These are phyloP conservation scores for Crossoptilon crossoptilon DNA, from an alignment of 2,797 vertebrate species.

Conservation along the genomic window DNA sequence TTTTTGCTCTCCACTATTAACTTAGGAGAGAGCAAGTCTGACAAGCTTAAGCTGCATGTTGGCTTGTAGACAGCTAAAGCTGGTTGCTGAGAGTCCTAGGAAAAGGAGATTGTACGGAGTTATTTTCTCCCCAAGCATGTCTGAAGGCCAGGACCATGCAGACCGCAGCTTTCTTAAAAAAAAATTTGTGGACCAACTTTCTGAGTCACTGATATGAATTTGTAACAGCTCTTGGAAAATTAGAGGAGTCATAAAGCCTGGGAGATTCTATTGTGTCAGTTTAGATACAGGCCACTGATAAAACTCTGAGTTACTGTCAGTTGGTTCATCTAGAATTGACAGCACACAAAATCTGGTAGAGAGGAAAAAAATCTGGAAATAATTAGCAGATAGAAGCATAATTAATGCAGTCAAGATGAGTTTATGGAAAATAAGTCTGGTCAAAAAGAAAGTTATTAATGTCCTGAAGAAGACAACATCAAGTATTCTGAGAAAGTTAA, in stretches of 20 bases:
- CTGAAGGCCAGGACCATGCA: not conserved
- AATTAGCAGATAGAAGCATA: constrained; percentile 65
- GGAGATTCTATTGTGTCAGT: not conserved
- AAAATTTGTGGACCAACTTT: not conserved
- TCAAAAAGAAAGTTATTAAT: not conserved
- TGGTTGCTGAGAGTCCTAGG: rapidly evolving
- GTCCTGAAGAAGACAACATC: not conserved
- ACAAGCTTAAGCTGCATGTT: not conserved
- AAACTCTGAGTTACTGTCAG: not conserved
- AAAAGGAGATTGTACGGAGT: not conserved
- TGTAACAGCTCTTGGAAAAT: not conserved
- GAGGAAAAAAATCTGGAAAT: constrained; percentile 55
- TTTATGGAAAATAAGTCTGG: constrained; percentile 31
- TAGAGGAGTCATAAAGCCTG: not conserved
- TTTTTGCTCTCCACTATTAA: not conserved
- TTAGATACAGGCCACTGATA: not conserved
- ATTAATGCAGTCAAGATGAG: constrained; percentile 64
- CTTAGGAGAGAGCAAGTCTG: not conserved
- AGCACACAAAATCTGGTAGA: constrained; percentile 47
- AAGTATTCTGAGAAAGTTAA: not conserved
- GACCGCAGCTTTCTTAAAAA: not conserved
- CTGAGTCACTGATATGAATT: not conserved
- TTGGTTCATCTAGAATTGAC: constrained; percentile 45
- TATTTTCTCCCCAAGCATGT: not conserved
- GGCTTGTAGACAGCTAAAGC: not conserved